Evolutionary conservation across 2,888 invertebrate genomes (phyloP), one percentile per base, ranked within the genome.

Genomic region (Neoascia interrupta): DNA sequence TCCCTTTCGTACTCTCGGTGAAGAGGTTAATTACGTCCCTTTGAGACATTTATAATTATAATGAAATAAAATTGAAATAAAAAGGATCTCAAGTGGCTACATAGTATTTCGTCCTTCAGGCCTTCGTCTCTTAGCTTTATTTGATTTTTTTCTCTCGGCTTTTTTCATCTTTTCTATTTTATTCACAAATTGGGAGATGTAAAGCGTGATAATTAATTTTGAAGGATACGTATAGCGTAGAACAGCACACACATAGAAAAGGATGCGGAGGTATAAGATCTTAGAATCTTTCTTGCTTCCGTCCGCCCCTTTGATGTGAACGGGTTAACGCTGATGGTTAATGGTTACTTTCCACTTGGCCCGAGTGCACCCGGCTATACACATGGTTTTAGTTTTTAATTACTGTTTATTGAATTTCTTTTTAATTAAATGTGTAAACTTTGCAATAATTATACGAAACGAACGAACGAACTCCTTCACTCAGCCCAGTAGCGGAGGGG

Each of bases 41-140:
- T 79, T 79, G 79, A 79, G 79, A 79, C 73, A 79, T 79, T 79
- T 79, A 79, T 79, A 79, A 79, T 79, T 79, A 79, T 79, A 79
- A 79, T 79, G 73, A 79, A 79, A 79, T 79, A 79, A 68, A 79
- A 79, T 79, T 79, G 66, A 79, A 79, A 79, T 79, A 79, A 79
- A 79, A 73, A 79, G 79, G 61, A 79, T 79, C 66, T 79, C 73
- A 11, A 79, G 79, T 79, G 73, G 79, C 73, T 68, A 68, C 73
- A 79, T 68, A 73, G 79, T 68, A 73, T 79, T 76, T 79, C 72
- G 64, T 66, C 72, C 70, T 60, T 79, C 76, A 53, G 53, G 3
- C 45, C 63, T 28, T 53, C 37, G 58, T 58, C 63, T 64, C 63
- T 51, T 51, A 11, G 66, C 66, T 73, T 73, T 73, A 64, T 58